These are phyloP conservation scores for Tuberolachnus salignus DNA, from an alignment of 2,888 invertebrate genomes.

Conservation along the genomic window DNA sequence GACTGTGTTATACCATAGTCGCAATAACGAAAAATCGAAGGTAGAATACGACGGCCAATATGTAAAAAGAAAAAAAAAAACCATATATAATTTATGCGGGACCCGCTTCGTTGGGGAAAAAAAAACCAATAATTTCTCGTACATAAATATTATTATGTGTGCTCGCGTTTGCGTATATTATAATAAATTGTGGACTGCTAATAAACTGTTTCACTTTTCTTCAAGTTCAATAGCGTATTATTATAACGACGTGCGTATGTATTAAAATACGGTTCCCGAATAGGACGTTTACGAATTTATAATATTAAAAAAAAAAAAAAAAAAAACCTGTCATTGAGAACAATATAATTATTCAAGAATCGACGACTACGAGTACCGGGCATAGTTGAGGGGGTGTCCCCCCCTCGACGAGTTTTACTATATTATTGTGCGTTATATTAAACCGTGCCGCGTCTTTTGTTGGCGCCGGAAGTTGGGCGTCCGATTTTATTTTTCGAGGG, in stretches of 20 bases:
- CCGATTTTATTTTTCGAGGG: conserved; percentile 18
- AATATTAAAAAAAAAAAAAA: too few relatives aligned
- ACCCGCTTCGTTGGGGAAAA: background rate
- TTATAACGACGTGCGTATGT: too few relatives aligned
- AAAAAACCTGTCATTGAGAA: conserved; percentile 38
- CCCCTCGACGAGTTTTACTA: conserved; percentile 3
- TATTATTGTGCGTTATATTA: background rate
- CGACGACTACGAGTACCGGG: background rate
- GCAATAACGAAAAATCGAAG: too few relatives aligned
- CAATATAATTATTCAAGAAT: conserved; percentile 38
- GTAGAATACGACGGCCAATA: too few relatives aligned
- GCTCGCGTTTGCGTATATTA: background rate
- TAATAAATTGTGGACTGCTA: background rate
- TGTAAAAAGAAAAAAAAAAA: too few relatives aligned
- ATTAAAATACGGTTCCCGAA: conserved; percentile 27
- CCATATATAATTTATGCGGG: background rate
- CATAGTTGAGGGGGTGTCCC: too few relatives aligned
- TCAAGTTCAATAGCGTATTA: conserved; percentile 14
- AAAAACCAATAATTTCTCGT: background rate
- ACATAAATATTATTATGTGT: background rate
- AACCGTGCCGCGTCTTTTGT: conserved; percentile 13
- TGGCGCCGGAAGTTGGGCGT: conserved; percentile 34
- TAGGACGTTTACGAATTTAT: conserved; percentile 6
- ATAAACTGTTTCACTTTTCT: conserved; percentile 41
- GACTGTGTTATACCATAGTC: too few relatives aligned